These are phyloP conservation scores for Helicoverpa assulta DNA, from an alignment of 2,888 invertebrate species.

Conservation along the genomic window DNA sequence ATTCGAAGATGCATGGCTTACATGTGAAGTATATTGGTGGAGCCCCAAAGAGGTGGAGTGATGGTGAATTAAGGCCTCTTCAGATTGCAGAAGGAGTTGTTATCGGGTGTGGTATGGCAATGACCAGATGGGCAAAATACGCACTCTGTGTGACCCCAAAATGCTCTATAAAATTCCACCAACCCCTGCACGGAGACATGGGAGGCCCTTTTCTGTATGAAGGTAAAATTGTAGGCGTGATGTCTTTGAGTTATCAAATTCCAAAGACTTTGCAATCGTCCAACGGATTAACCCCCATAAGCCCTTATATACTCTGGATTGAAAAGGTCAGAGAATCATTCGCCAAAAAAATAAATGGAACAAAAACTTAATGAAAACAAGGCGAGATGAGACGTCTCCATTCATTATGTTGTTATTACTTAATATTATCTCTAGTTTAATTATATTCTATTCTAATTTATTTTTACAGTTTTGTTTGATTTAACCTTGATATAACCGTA, in stretches of 20 bases:
- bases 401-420: too few relatives aligned
- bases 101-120: conserved; percentile 25
- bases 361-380: background rate
- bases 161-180: conserved; percentile 25
- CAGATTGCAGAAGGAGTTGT: conserved; percentile 41
- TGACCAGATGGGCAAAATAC: conserved; percentile 45
- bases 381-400: conserved; percentile 2
- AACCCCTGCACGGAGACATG: conserved; percentile 41
- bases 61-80: conserved; percentile 16
- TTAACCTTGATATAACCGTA: too few relatives aligned
- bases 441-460: too few relatives aligned
- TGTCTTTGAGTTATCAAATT: conserved; percentile 20
- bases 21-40: conserved; percentile 39
- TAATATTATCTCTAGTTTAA: too few relatives aligned
- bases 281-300: conserved; percentile 46
- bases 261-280: conserved; percentile 24
- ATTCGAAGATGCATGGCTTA: conserved; percentile 42
- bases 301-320: conserved; percentile 39
- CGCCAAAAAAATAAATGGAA: background rate
- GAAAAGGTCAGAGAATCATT: background rate
- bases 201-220: conserved; percentile 47
- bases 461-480: too few relatives aligned
- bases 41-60: background rate
- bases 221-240: conserved; percentile 41
- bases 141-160: conserved; percentile 28